Evolutionary conservation across 2,888 invertebrate species (phyloP).

Genomic region (Trypoxylon attenuatum): DNA sequence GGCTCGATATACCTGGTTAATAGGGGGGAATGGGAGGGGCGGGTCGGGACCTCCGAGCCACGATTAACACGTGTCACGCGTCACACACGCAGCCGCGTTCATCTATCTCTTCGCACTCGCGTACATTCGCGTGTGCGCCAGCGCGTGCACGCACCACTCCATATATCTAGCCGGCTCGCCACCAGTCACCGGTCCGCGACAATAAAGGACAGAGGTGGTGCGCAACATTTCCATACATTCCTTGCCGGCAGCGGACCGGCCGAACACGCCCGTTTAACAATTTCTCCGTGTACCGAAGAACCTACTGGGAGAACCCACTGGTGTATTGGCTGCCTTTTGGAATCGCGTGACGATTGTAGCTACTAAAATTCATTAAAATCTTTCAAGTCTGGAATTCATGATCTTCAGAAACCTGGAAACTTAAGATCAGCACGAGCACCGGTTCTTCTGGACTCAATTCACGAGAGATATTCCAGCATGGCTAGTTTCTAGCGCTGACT

Average conservation of each 20-base stretch:
- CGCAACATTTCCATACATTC: conserved; percentile 71
- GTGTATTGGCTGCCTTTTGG: conserved; percentile 65
- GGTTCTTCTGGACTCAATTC: too few relatives aligned
- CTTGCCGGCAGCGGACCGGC: conserved; percentile 60
- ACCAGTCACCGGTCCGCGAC: conserved; percentile 61
- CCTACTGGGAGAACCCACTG: too few relatives aligned
- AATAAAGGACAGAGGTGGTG: conserved; percentile 66
- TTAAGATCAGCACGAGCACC: too few relatives aligned
- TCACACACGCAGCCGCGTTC: conserved; percentile 60
- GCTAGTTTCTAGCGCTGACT: conserved; percentile 31
- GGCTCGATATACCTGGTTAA: conserved; percentile 23
- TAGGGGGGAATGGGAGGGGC: conserved; percentile 30
- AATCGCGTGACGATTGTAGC: conserved; percentile 64
- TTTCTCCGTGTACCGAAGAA: too few relatives aligned
- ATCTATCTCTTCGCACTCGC: conserved; percentile 56
- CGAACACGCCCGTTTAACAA: conserved; percentile 66
- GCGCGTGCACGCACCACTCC: conserved; percentile 47
- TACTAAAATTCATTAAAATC: conserved; percentile 55
- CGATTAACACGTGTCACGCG: conserved; percentile 71
- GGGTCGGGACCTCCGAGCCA: conserved; percentile 61
- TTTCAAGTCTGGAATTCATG: too few relatives aligned
- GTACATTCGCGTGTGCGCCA: conserved; percentile 22
- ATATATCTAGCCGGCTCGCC: conserved; percentile 58
- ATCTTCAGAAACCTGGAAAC: too few relatives aligned
- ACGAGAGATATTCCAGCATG: background rate